These are phyloP conservation scores for Dicerorhinus sumatrensis DNA, from an alignment of 2,113 vertebrate species.

Conservation along the genomic window DNA sequence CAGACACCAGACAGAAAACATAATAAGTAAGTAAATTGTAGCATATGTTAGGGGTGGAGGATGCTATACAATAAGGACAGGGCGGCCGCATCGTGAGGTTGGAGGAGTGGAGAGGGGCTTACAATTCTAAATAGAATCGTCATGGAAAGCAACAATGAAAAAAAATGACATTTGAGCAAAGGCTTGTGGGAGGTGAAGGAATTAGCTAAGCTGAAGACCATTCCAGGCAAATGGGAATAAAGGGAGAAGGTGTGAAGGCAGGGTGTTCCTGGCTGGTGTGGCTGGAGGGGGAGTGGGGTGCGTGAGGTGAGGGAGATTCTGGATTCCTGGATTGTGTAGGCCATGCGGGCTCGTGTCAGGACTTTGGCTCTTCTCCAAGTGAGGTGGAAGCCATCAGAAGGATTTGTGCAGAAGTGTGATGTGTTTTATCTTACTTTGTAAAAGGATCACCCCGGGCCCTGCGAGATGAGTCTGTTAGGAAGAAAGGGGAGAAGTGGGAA, in stretches of 20 bases:
- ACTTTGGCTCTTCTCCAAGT: neutral
- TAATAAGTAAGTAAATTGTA: neutral
- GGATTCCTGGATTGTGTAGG: rapidly evolving
- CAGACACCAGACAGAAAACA: neutral
- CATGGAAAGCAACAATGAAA: neutral
- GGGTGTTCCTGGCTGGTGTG: neutral
- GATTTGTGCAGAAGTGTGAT: neutral
- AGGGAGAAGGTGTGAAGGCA: neutral
- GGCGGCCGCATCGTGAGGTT: too few species aligned
- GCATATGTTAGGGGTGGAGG: neutral
- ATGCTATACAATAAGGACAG: neutral
- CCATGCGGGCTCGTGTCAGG: rapidly evolving
- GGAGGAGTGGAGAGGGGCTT: rapidly evolving
- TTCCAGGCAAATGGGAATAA: neutral
- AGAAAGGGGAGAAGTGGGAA: rapidly evolving
- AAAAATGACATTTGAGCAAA: neutral
- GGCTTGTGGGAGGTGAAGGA: neutral
- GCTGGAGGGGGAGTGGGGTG: too few species aligned
- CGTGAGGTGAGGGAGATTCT: neutral
- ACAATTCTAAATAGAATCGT: neutral
- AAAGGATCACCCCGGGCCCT: rapidly evolving
- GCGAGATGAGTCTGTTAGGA: neutral
- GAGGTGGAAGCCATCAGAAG: neutral
- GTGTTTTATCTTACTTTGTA: neutral
- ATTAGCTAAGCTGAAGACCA: neutral